phyloP scores from a whole-genome alignment of 2,113 vertebrate genomes.

The Drymodes brunneopygia region DNA sequence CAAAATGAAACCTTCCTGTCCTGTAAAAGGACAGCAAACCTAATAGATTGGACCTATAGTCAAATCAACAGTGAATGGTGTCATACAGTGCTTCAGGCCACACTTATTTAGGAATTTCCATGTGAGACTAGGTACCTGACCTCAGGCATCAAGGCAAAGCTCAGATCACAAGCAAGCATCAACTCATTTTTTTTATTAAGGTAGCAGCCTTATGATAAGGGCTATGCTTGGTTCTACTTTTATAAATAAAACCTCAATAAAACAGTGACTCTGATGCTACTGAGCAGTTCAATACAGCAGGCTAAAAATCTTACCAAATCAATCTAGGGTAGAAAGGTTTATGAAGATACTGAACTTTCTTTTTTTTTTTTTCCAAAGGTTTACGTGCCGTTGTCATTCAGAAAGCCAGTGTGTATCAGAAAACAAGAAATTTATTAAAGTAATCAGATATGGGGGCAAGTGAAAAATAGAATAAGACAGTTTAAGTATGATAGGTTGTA shows the following conservation, averaged over 20 bases:
- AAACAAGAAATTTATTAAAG: not conserved
- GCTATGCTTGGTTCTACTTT: not conserved
- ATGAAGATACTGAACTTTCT: not conserved
- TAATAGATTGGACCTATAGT: not conserved
- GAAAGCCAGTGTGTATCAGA: not conserved
- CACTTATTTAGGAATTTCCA: not conserved
- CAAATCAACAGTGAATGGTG: not conserved
- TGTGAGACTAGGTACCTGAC: not conserved
- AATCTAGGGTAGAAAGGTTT: not conserved
- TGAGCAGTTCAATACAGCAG: not conserved
- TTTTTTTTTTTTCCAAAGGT: not conserved
- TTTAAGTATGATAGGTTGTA: not conserved
- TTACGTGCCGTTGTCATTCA: not conserved
- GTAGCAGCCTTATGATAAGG: not conserved
- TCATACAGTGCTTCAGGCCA: not conserved
- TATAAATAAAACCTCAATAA: not conserved
- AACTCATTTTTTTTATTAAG: not conserved
- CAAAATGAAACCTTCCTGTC: not conserved
- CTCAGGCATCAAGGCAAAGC: not conserved
- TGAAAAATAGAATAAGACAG: not conserved
- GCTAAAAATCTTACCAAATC: constrained; percentile 12
- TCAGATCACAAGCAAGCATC: not conserved
- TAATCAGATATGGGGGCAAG: not conserved
- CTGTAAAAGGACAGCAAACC: not conserved
- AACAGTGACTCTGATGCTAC: not conserved